A percentile compares a stretch with the other conserved stretches of the same genome.
Evolutionary conservation across 1,140 invertebrate genomes (phyloP).

Genomic region (Ceratina australensis): DNA sequence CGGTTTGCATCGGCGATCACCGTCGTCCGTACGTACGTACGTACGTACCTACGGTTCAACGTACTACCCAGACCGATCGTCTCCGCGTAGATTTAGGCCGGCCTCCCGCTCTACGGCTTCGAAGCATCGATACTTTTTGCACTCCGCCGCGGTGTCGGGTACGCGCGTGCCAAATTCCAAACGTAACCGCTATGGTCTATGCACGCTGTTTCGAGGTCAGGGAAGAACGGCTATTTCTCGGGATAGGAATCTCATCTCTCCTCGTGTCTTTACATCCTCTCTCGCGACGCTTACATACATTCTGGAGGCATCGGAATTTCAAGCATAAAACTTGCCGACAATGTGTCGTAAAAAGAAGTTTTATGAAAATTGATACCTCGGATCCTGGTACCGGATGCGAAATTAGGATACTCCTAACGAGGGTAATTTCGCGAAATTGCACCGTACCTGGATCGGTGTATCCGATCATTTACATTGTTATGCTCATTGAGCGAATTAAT

Average conservation of each 20-base stretch:
- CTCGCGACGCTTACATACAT: not conserved
- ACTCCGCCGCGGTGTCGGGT: not conserved
- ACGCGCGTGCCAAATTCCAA: conserved; percentile 57
- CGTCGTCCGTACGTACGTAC: not conserved
- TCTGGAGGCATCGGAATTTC: not conserved
- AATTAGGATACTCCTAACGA: conserved; percentile 30
- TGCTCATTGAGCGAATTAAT: conserved; percentile 66
- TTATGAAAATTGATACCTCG: not conserved
- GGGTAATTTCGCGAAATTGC: conserved; percentile 39
- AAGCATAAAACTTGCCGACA: not conserved
- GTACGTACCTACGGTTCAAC: not conserved
- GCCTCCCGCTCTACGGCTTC: conserved; percentile 27
- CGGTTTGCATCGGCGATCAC: conserved; percentile 27
- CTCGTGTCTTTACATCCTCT: too few species aligned
- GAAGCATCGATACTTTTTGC: conserved; percentile 2
- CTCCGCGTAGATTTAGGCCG: conserved; percentile 25
- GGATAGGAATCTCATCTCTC: conserved; percentile 18
- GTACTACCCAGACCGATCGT: not conserved
- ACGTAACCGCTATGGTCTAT: conserved; percentile 34
- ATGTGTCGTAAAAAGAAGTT: too few species aligned
- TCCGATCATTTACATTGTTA: conserved; percentile 61
- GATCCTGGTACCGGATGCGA: not conserved
- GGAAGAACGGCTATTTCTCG: conserved; percentile 55
- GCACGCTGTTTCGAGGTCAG: conserved; percentile 58
- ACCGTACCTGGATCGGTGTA: conserved; percentile 16